Percentiles rank a stretch among this genome's conserved stretches.
Evolutionary conservation across 2,113 vertebrate genomes (phyloP).

Genomic region (Promerops cafer): DNA sequence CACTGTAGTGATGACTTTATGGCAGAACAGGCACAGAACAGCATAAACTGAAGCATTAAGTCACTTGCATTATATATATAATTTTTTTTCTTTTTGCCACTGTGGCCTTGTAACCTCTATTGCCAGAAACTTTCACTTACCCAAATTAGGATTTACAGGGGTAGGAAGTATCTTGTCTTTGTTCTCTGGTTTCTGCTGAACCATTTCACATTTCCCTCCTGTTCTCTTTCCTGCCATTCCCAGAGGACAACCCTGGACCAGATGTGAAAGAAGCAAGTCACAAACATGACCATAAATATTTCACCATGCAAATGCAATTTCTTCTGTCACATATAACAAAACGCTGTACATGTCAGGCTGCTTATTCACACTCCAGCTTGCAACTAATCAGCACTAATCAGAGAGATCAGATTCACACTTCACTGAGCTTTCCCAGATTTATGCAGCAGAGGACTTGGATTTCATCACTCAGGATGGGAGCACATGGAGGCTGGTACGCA

Average conservation of each 20-base stretch:
- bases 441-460: background rate
- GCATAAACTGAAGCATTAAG: background rate
- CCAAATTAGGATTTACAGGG: background rate
- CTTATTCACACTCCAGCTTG: constrained; percentile 48
- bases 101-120: background rate
- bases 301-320: constrained; percentile 35
- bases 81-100: background rate
- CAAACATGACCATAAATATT: constrained; percentile 65
- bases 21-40: background rate
- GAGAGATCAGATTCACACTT: constrained; percentile 50
- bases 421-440: constrained; percentile 36
- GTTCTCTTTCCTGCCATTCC: background rate
- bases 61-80: background rate
- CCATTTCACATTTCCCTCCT: constrained; percentile 37
- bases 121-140: background rate
- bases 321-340: constrained; percentile 30
- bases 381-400: constrained; percentile 46
- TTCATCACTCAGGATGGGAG: background rate
- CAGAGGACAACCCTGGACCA: constrained; percentile 36
- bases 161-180: constrained; percentile 25
- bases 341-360: background rate
- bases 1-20: background rate
- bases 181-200: constrained; percentile 19
- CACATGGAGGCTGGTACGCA: background rate
- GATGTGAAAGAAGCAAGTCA: constrained; percentile 59